Conservation (phyloP, 2,888 invertebrate genomes). For the Tryphoninae sp. region DNA sequence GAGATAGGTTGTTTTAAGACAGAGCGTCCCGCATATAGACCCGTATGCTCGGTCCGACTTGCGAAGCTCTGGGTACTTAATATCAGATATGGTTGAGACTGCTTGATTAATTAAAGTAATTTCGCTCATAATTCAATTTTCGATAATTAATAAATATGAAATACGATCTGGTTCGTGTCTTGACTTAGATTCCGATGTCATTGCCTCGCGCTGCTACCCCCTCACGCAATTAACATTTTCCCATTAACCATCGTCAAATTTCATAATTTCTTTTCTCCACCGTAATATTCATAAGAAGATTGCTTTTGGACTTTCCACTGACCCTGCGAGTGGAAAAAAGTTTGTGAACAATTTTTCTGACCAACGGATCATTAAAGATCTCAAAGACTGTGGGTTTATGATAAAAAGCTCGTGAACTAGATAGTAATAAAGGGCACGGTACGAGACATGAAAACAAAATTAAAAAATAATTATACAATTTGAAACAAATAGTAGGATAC, state of each 20-base stretch:
- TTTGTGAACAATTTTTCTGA: background rate
- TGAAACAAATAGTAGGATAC: too few species aligned
- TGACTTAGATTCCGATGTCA: background rate
- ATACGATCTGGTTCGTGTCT: background rate
- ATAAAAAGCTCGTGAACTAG: background rate
- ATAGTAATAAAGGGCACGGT: too few species aligned
- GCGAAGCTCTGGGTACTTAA: constrained; percentile 9
- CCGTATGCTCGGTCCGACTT: background rate
- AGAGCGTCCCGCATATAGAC: background rate
- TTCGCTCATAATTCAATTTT: constrained; percentile 8
- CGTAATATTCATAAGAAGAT: constrained; percentile 25
- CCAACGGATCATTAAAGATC: background rate
- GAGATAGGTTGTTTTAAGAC: background rate
- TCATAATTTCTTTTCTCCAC: constrained; percentile 2
- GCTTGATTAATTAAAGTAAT: constrained; percentile 28
- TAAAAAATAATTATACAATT: too few species aligned
- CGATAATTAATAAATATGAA: constrained; percentile 36
- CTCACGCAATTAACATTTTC: constrained; percentile 20
- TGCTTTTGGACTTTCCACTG: background rate
- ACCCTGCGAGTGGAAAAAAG: background rate
- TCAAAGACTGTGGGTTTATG: background rate
- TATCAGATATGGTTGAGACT: constrained; percentile 9
- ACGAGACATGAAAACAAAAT: too few species aligned
- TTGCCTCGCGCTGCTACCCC: background rate
- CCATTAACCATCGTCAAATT: constrained; percentile 2